phyloP scores from a whole-genome alignment of 35 echinoderm and acorn worm genomes.

The Diadema setosum region DNA sequence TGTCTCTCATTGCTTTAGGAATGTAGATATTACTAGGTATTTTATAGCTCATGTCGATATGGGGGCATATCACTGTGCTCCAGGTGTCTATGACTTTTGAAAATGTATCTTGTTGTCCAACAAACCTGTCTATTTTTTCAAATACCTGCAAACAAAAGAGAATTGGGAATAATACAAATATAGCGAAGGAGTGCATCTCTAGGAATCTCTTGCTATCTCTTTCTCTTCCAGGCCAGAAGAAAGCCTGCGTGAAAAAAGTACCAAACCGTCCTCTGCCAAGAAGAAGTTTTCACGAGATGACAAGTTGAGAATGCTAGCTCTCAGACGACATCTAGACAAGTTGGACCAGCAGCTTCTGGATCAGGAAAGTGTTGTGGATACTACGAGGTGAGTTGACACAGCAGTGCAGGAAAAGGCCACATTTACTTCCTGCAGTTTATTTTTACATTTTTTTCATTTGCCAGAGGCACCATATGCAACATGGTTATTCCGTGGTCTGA shows the following conservation, averaged over 20 bases:
- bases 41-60: no score
- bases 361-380: slow-evolving; percentile 58
- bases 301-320: slow-evolving; percentile 75
- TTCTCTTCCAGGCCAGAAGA: slow-evolving; percentile 45
- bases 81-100: no score
- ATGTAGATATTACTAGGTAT: no score
- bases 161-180: neutral
- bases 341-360: slow-evolving; percentile 51
- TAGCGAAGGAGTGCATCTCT: neutral
- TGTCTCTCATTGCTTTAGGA: no score
- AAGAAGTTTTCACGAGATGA: slow-evolving; percentile 78
- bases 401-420: no score
- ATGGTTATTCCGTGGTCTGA: no score
- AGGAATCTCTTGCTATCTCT: no score
- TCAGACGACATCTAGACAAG: slow-evolving; percentile 76
- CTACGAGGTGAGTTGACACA: slow-evolving; percentile 77
- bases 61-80: no score
- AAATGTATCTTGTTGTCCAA: neutral
- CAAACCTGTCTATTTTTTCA: neutral
- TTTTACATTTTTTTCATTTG: no score
- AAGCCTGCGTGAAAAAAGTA: slow-evolving; percentile 23
- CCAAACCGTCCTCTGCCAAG: neutral
- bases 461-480: no score
- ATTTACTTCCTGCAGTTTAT: no score
- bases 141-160: neutral